phyloP scores from a whole-genome alignment of 2,888 invertebrate genomes.

The Dorcus hopei region DNA sequence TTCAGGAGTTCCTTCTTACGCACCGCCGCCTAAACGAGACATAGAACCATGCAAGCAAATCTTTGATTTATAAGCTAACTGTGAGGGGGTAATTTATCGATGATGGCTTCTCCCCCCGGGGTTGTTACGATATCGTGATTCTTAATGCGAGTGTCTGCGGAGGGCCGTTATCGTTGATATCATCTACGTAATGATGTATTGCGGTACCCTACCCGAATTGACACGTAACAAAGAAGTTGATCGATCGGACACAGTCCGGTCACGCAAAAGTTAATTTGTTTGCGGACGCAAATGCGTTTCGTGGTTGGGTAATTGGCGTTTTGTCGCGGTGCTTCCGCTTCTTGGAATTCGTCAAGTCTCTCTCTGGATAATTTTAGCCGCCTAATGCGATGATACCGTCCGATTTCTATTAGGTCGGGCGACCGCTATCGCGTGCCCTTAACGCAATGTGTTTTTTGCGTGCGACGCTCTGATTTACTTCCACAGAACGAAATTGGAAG shows the following conservation, averaged over 20 bases:
- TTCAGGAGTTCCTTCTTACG: slow-evolving; percentile 2
- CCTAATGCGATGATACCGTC: too few species aligned
- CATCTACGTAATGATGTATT: slow-evolving; percentile 27
- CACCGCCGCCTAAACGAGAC: slow-evolving; percentile 29
- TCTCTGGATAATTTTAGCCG: too few species aligned
- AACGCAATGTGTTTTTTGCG: slow-evolving; percentile 22
- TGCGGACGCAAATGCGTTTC: slow-evolving; percentile 14
- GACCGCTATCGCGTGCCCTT: slow-evolving; percentile 14
- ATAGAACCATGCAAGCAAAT: slow-evolving; percentile 1
- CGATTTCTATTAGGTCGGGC: slow-evolving; percentile 21
- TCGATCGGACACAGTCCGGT: slow-evolving; percentile 18
- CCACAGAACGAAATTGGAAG: slow-evolving; percentile 24
- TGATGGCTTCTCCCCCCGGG: too few species aligned
- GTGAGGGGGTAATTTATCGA: not conserved
- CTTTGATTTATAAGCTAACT: slow-evolving; percentile 22
- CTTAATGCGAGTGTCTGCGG: not conserved
- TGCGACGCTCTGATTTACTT: slow-evolving; percentile 22
- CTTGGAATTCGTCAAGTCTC: not conserved
- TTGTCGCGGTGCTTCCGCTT: slow-evolving; percentile 22
- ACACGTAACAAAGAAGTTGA: slow-evolving; percentile 24
- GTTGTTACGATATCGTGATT: too few species aligned
- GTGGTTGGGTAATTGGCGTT: slow-evolving; percentile 21
- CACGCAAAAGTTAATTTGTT: slow-evolving; percentile 14
- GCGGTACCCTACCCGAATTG: slow-evolving; percentile 21
- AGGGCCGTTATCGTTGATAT: slow-evolving; percentile 23